phyloP scores from a whole-genome alignment of 2,888 invertebrate species.

The Cosmorhoe ocellata region DNA sequence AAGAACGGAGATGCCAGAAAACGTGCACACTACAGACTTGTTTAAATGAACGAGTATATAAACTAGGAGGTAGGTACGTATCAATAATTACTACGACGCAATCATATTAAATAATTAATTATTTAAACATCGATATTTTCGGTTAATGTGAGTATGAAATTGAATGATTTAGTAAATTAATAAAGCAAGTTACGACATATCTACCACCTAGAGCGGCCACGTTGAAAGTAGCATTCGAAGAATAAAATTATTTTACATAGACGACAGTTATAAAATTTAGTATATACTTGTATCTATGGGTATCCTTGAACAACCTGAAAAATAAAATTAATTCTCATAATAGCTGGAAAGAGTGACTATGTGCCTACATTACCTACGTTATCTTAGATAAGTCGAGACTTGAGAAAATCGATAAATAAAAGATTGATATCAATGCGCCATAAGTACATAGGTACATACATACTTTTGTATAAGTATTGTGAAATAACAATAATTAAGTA shows the following conservation, averaged over 20 bases:
- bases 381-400: too few relatives aligned
- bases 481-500: too few relatives aligned
- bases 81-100: conserved; percentile 2
- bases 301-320: conserved; percentile 75
- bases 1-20: background rate
- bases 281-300: conserved; percentile 75
- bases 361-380: too few relatives aligned
- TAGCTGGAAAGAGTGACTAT: background rate
- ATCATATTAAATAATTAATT: background rate
- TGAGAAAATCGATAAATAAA: too few relatives aligned
- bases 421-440: too few relatives aligned
- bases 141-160: conserved; percentile 21
- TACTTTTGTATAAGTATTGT: too few relatives aligned
- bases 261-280: conserved; percentile 44
- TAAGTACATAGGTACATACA: too few relatives aligned
- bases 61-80: too few relatives aligned
- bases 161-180: conserved; percentile 31
- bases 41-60: too few relatives aligned
- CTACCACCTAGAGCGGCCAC: conserved; percentile 41
- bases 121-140: background rate
- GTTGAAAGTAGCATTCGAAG: conserved; percentile 52
- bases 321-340: conserved; percentile 44
- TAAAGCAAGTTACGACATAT: conserved; percentile 27
- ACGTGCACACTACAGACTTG: conserved; percentile 7
- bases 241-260: conserved; percentile 30